Conservation (phyloP, 2,888 invertebrate genomes). For the Monopis laevigella region DNA sequence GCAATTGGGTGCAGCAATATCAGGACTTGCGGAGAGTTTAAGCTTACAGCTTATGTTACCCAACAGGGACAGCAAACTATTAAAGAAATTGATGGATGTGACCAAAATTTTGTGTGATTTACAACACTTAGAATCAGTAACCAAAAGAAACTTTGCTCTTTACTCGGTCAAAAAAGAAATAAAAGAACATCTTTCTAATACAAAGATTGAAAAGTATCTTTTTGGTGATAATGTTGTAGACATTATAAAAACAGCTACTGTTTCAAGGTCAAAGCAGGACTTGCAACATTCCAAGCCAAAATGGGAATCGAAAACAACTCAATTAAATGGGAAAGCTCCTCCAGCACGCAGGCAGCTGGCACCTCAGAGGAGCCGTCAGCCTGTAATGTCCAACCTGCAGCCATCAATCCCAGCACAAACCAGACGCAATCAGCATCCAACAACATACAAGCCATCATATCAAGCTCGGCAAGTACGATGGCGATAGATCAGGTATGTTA, state of each 20-base stretch:
- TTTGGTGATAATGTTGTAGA: slow-evolving; percentile 19
- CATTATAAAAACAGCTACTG: slow-evolving; percentile 19
- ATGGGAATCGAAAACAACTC: no score
- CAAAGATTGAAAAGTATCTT: slow-evolving; percentile 18
- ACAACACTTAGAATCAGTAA: slow-evolving; percentile 17
- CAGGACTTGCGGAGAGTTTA: slow-evolving; percentile 18
- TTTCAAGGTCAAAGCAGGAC: slow-evolving; percentile 18
- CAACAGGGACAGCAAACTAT: slow-evolving; percentile 4
- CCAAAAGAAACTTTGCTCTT: slow-evolving; percentile 17
- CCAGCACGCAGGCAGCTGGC: no score
- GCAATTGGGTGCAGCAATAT: slow-evolving; percentile 18
- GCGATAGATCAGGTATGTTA: slow-evolving; percentile 13
- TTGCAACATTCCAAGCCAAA: slow-evolving; percentile 12
- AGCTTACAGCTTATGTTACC: slow-evolving; percentile 13
- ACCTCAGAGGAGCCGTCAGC: no score
- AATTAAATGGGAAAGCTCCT: no score
- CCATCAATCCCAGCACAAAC: no score
- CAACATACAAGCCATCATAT: no score
- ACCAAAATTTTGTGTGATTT: slow-evolving; percentile 16
- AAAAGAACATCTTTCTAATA: slow-evolving; percentile 19
- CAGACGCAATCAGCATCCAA: no score
- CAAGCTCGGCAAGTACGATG: no score
- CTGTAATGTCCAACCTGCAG: no score
- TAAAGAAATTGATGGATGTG: slow-evolving; percentile 18
- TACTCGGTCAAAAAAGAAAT: slow-evolving; percentile 19